These are phyloP conservation scores for Xylocopa sonorina DNA, from an alignment of 1,140 invertebrate species.

Conservation along the genomic window DNA sequence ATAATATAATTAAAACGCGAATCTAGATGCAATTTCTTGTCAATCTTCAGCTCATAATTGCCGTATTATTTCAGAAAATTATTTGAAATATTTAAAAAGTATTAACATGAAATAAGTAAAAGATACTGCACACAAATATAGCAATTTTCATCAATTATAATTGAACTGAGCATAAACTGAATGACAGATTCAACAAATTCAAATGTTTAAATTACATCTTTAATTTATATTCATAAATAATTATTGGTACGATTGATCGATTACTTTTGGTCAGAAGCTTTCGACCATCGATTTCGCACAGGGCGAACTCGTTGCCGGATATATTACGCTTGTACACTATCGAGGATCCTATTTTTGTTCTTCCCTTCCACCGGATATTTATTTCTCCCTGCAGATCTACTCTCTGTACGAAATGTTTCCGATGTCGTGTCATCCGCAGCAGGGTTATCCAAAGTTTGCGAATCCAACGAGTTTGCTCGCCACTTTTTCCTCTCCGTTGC, in stretches of 20 bases:
- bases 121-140: too few species aligned
- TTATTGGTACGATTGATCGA: not conserved
- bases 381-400: not conserved
- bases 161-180: too few species aligned
- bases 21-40: too few species aligned
- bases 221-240: not conserved
- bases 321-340: too few species aligned
- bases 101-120: too few species aligned
- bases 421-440: not conserved
- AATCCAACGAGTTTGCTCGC: not conserved
- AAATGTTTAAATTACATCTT: not conserved
- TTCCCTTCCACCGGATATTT: constrained; percentile 6
- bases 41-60: too few species aligned
- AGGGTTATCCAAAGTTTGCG: not conserved
- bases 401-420: not conserved
- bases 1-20: too few species aligned
- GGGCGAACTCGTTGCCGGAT: not conserved
- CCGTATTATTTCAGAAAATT: too few species aligned
- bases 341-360: not conserved
- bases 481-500: not conserved
- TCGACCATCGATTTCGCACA: not conserved
- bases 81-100: too few species aligned
- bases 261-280: not conserved
- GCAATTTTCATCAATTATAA: too few species aligned
- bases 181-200: too few species aligned